These are phyloP conservation scores for Cervus canadensis DNA, from an alignment of 2,113 vertebrate species.

Conservation along the genomic window DNA sequence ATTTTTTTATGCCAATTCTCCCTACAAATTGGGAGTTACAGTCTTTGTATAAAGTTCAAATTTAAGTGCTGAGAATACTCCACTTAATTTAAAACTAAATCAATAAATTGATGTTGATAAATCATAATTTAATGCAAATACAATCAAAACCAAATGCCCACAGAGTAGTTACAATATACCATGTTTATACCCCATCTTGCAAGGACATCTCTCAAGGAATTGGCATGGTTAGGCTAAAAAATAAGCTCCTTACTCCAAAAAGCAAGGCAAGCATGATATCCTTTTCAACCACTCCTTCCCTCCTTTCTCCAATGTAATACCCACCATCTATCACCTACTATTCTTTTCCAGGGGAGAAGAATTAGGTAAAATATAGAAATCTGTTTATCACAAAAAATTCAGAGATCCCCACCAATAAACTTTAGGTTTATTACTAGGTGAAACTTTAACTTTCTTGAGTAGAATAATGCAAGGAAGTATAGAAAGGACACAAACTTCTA, in stretches of 20 bases:
- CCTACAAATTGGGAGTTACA: background rate
- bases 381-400: background rate
- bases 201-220: background rate
- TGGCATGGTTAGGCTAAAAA: background rate
- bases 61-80: background rate
- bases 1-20: background rate
- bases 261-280: background rate
- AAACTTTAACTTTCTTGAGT: background rate
- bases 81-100: background rate
- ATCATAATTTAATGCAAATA: background rate
- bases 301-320: background rate
- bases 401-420: background rate
- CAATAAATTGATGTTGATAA: background rate
- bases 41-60: background rate
- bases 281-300: background rate
- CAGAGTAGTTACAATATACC: background rate
- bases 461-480: background rate
- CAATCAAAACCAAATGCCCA: background rate
- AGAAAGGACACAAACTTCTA: background rate
- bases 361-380: background rate
- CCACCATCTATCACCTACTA: background rate
- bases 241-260: background rate
- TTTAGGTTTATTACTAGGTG: background rate
- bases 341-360: background rate
- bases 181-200: background rate